Evolutionary conservation across 2,113 vertebrate genomes (phyloP), one percentile per base, ranked within the genome.

Genomic region (Scomber colias): DNA sequence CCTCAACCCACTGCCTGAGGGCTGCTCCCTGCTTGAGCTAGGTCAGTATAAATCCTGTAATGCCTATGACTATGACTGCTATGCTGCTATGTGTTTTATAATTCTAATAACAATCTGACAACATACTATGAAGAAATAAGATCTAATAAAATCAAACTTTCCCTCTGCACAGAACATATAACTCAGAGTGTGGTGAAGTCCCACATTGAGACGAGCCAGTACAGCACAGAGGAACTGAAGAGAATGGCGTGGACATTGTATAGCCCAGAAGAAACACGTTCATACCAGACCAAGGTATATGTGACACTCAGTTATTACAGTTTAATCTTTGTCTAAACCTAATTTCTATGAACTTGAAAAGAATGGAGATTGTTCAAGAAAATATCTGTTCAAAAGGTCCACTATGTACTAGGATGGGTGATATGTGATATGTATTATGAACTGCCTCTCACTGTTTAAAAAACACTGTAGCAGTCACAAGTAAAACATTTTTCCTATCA

Each of bases 171-270:
- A 98, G 97, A 98, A 67, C 94, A 88, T 2, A 92, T 97, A 27
- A 94, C 94, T 11, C 96, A 97, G 93, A 97, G 95, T 16, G 95
- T 98, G 91, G 91, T 97, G 70, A 97, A 97, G 89, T 97, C 97
- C 0, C 96, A 98, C 71, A 87, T 96, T 45, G 97, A 97, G 91
- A 98, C 97, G 0, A 96, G 96, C 81, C 97, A 97, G 88, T 97
- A 97, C 93, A 95, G 94, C 0, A 88, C 92, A 0, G 96, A 97
- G 83, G 97, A 97, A 87, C 93, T 98, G 62, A 97, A 97, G 90
- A 94, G 93, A 79, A 90, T 97, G 73, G 94, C 91, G 0, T 97
- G 97, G 97, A 96, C 90, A 35, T 83, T 96, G 59, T 96, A 98
- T 75, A 93, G 92, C n/a, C 94, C 95, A 0, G 97, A 98, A 59